A percentile compares a stretch with the other conserved stretches of the same genome.
phyloP scores from a whole-genome alignment of 2,888 invertebrate species.

The Lasioglossum pauxillum region DNA sequence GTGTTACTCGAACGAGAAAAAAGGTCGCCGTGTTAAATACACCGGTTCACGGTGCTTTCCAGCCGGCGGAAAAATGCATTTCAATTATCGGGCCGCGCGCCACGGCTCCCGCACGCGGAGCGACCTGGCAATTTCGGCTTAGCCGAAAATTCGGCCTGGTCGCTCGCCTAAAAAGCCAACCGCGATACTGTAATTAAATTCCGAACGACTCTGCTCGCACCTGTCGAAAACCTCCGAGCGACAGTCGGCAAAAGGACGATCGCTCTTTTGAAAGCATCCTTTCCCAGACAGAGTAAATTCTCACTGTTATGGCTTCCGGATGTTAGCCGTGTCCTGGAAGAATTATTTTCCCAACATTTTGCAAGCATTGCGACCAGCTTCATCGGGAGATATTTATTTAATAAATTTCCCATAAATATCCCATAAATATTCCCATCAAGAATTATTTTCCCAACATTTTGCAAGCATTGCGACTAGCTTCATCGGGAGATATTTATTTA shows the following conservation, averaged over 20 bases:
- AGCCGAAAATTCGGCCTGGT: constrained; percentile 63
- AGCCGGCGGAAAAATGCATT: constrained; percentile 66
- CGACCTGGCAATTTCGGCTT: constrained; percentile 65
- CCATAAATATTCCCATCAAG: no score
- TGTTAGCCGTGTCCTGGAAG: background rate
- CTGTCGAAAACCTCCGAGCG: constrained; percentile 62
- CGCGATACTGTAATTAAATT: constrained; percentile 69
- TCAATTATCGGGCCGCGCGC: constrained; percentile 67
- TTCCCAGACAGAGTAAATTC: background rate
- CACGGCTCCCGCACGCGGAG: constrained; percentile 25
- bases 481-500: background rate
- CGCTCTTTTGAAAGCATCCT: background rate
- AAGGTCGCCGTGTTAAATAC: constrained; percentile 59
- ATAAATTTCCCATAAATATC: no score
- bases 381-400: no score
- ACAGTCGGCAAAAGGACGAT: constrained; percentile 34
- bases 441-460: background rate
- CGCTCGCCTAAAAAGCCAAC: constrained; percentile 67
- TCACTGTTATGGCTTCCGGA: background rate
- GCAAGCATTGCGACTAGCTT: background rate
- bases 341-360: background rate
- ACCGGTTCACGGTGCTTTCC: constrained; percentile 48
- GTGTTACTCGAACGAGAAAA: constrained; percentile 27
- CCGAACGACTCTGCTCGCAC: constrained; percentile 62
- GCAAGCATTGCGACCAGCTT: no score